Percentiles rank a stretch among this genome's conserved stretches.
These are phyloP conservation scores for Sesamia nonagrioides DNA, from an alignment of 1,140 invertebrate genomes.

Conservation along the genomic window DNA sequence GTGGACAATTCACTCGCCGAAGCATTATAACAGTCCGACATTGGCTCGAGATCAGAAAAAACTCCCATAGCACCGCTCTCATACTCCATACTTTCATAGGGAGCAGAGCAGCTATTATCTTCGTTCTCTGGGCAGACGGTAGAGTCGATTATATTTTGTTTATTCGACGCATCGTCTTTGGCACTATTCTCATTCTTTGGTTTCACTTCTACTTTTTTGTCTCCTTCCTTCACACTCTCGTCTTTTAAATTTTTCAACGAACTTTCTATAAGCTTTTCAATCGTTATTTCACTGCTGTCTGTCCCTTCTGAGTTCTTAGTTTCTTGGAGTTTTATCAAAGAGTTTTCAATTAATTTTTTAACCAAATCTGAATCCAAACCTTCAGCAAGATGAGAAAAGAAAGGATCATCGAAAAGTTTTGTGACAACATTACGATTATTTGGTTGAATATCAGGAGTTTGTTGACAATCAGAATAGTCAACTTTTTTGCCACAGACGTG, in stretches of 20 bases:
- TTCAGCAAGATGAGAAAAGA: constrained; percentile 89
- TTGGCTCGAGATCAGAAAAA: constrained; percentile 86
- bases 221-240: constrained; percentile 69
- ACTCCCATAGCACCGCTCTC: constrained; percentile 85
- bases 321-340: constrained; percentile 88
- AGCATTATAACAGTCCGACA: constrained; percentile 91
- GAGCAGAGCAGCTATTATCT: constrained; percentile 86
- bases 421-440: constrained; percentile 85
- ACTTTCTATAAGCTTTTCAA: constrained; percentile 88
- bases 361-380: constrained; percentile 88
- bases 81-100: constrained; percentile 88
- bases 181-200: constrained; percentile 57
- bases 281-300: constrained; percentile 88
- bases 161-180: constrained; percentile 59
- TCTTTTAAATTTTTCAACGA: constrained; percentile 88
- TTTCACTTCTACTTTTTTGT: constrained; percentile 57
- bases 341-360: constrained; percentile 89
- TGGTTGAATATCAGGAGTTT: constrained; percentile 59
- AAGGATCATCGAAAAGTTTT: constrained; percentile 89
- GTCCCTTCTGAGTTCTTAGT: constrained; percentile 86
- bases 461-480: constrained; percentile 59
- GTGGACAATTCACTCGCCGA: constrained; percentile 89
- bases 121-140: constrained; percentile 68
- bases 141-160: constrained; percentile 57
- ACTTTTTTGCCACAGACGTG: constrained; percentile 90